Evolutionary conservation across 1,140 invertebrate genomes (phyloP).

Genomic region (Orchestia grillus): DNA sequence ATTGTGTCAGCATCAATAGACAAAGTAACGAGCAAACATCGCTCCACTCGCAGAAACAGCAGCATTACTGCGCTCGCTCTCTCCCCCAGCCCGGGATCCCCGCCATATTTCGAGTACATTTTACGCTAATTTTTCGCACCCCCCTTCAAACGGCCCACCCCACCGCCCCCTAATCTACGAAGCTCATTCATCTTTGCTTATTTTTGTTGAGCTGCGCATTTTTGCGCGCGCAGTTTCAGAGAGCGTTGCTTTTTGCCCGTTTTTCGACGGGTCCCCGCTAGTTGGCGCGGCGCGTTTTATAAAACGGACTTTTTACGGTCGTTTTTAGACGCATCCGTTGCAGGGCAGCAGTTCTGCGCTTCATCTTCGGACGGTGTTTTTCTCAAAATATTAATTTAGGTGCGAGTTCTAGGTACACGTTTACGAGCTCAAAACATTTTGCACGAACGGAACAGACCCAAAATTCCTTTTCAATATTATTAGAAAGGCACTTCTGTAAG

Average conservation of each 20-base stretch:
- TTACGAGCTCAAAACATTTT: not conserved
- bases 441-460: not conserved
- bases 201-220: conserved; percentile 26
- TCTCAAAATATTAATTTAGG: not conserved
- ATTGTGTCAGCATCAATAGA: not conserved
- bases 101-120: conserved; percentile 22
- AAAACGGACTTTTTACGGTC: not conserved
- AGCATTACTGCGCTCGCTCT: not conserved
- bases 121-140: not conserved
- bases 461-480: not conserved
- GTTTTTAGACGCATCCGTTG: not conserved
- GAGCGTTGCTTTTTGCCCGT: conserved; percentile 6
- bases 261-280: conserved; percentile 24
- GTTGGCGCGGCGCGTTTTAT: conserved; percentile 36
- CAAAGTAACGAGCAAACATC: not conserved
- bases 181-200: conserved; percentile 44
- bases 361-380: not conserved
- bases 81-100: not conserved
- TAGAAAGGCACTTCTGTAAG: not conserved
- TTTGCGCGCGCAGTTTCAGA: conserved; percentile 5
- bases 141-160: not conserved
- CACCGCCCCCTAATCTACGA: conserved; percentile 15
- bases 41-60: not conserved
- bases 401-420: not conserved
- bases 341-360: not conserved